Percentiles rank a stretch among this genome's conserved stretches.
Conservation (phyloP, 2,888 invertebrate species). For the Melanostoma scalare region DNA sequence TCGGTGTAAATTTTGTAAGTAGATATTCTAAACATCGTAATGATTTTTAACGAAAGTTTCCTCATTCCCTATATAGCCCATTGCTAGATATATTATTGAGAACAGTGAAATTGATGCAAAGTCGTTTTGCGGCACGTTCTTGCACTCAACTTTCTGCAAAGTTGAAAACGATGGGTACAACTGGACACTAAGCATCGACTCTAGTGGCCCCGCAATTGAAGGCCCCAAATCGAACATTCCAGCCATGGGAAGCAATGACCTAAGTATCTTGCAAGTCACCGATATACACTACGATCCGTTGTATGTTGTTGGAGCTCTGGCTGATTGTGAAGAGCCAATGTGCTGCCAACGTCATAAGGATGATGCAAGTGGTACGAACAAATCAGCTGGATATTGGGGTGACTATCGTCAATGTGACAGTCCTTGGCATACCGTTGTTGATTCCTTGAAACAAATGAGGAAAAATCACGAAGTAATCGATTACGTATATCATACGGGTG, state of each 20-base stretch:
- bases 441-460: slow-evolving; percentile 85
- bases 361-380: slow-evolving; percentile 73
- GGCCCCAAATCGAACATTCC: slow-evolving; percentile 77
- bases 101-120: slow-evolving; percentile 82
- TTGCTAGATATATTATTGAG: slow-evolving; percentile 84
- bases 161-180: slow-evolving; percentile 75
- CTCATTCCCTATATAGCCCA: slow-evolving; percentile 82
- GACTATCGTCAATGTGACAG: slow-evolving; percentile 90
- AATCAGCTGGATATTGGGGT: slow-evolving; percentile 90
- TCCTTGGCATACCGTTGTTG: slow-evolving; percentile 87
- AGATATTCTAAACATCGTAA: slow-evolving; percentile 34
- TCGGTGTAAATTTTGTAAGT: slow-evolving; percentile 85
- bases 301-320: slow-evolving; percentile 87
- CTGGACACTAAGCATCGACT: slow-evolving; percentile 76
- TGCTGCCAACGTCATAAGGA: slow-evolving; percentile 86
- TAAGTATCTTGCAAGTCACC: slow-evolving; percentile 78
- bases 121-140: slow-evolving; percentile 80
- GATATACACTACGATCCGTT: slow-evolving; percentile 90
- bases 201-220: slow-evolving; percentile 49
- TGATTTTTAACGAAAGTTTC: neutral
- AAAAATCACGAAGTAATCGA: slow-evolving; percentile 85
- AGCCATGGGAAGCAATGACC: slow-evolving; percentile 69
- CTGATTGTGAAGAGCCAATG: slow-evolving; percentile 88
- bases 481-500: slow-evolving; percentile 92
- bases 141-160: slow-evolving; percentile 77